Evolutionary conservation across 2,888 invertebrate genomes (phyloP), one percentile per base, ranked within the genome.

Genomic region (Drosophila fungiperda): DNA sequence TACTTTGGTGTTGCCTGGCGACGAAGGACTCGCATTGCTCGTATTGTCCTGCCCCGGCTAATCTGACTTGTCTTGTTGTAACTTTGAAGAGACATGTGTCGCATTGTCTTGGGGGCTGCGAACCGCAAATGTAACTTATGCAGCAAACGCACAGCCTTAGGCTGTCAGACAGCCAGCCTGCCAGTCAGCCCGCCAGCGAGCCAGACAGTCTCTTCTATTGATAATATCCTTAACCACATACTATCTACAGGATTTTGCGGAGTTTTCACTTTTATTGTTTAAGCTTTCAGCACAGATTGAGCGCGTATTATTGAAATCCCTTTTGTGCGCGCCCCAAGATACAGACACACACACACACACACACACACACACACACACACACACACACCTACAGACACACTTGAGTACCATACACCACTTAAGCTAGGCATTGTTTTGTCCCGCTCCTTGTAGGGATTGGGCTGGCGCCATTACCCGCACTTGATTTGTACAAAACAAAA

Each of bases 221-320:
- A 76, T 84, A 86, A 85, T 78, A 85, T 89, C 54, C 77, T 75
- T 86, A 81, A 72, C 76, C 79, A 72, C 73, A 75, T 57, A 32
- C 70, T 69, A 74, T 73, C 73, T 59, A 55, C 29, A 60, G 75
- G 82, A 57, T 79, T 81, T 84, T 75, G 73, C 57, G 74, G 73
- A 82, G 82, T 89, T 86, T 89, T 89, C 90, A 85, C 85, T 80
- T 86, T 89, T 86, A 86, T 86, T 86, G 86, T 89, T 86, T 87
- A 87, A 86, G 86, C 90, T 86, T 87, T 89, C 88, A 85, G 80
- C 90, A 87, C 75, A 80, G 90, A 89, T 86, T 86, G 86, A 76
- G 70, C 72, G 85, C 76, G 88, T 85, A 84, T 87, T 89, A 86
- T 86, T 86, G 90, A 89, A 89, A 86, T 89, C 90, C 82, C 85